Base-by-base conservation (phyloP, 2,888 invertebrate genomes). In the Nymphalis polychloros region DNA sequence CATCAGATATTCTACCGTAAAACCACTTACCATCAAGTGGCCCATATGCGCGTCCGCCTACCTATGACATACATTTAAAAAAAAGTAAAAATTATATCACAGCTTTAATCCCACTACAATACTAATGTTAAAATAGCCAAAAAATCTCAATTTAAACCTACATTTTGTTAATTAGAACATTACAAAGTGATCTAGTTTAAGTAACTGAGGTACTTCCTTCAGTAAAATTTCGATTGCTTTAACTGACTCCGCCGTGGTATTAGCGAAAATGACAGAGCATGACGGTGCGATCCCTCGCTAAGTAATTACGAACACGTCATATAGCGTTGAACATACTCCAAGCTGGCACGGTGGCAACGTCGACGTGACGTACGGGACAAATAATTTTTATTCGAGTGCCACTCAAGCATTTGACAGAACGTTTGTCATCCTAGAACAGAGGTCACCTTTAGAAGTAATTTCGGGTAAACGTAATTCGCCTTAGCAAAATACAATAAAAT, bases 241-340 rank as follows among this genome's bases (percentile, higher is more conserved):
- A 69, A 72, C 71, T 69, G 67, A 70, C 66, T 73, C 64, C 55
- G 31, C 55, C 55, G 71, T 69, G 68, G 71, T 68, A 73, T 71
- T 69, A 71, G 83, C 85, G 83, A 82, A 89, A 89, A 88, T 91
- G 91, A 90, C 90, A 88, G 81, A 82, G 91, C 90, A 90, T 90
- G 90, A 91, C 88, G 85, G 73, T 83, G 88, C 90, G 82, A 78
- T 83, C 77, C 81, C 80, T 78, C 78, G 78, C 83, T 90, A 90
- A 91, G 91, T 91, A 90, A 90, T 90, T 90, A 90, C 89, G 86
- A 84, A 86, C 87, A 84, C 87, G 88, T 90, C 87, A 89, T 85
- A 85, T 79, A 80, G 78, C 84, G 80, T 72, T 77, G 76, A 81
- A 80, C 81, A 79, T 80, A 81, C 83, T 79, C 70, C 76, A 71